Percentiles rank a stretch among this genome's conserved stretches.
Evolutionary conservation across 2,113 vertebrate genomes (phyloP).

Genomic region (Pyxicephalus adspersus): DNA sequence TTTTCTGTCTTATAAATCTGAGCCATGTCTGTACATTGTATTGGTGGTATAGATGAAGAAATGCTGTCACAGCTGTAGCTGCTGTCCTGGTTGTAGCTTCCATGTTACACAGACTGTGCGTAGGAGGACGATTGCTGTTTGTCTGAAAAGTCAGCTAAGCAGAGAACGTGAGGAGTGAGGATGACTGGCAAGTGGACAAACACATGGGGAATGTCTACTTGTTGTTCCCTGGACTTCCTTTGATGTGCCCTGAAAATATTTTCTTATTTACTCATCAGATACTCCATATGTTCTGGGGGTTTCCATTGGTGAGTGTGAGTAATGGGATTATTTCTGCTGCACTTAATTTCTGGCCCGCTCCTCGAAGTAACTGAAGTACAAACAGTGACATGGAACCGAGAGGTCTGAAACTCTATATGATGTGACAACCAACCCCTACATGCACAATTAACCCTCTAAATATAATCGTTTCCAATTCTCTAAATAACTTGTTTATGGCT

Average conservation of each 20-base stretch:
- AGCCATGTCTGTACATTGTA: no score
- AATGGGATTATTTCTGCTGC: background rate
- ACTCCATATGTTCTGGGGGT: conserved; percentile 7
- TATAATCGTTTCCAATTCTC: no score
- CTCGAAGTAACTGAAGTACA: no score
- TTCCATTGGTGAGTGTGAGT: conserved; percentile 16
- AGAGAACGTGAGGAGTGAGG: background rate
- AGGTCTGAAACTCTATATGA: no score
- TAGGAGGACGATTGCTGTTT: background rate
- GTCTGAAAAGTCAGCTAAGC: conserved; percentile 9
- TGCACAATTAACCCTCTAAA: no score
- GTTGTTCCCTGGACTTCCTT: conserved; percentile 6
- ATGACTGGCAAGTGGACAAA: conserved; percentile 46
- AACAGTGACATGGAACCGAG: no score
- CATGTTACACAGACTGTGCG: background rate
- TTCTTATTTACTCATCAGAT: conserved; percentile 21
- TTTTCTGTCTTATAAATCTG: no score
- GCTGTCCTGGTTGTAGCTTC: background rate
- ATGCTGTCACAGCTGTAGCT: background rate
- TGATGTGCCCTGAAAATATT: conserved; percentile 34
- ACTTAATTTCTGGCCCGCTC: no score
- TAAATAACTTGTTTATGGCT: no score
- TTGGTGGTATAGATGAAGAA: background rate
- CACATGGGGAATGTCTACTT: conserved; percentile 16
- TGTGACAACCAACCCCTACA: no score